Conservation (phyloP, 2,888 invertebrate genomes). For the Rhagium mordax region DNA sequence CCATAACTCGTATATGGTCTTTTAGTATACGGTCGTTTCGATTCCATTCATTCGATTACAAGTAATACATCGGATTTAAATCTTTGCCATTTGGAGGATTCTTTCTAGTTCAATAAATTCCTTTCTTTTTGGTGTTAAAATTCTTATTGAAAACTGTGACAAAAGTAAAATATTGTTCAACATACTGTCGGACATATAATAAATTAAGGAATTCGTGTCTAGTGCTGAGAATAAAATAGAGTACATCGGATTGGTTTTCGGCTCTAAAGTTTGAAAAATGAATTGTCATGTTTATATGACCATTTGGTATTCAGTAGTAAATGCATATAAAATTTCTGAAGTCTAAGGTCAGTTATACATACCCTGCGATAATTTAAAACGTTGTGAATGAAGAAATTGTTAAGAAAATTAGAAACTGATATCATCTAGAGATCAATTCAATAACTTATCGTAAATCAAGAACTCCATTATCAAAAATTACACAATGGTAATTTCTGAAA, state of each 20-base stretch:
- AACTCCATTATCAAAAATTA: too few species aligned
- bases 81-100: constrained; percentile 34
- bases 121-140: constrained; percentile 26
- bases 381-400: too few species aligned
- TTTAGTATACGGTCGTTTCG: constrained; percentile 35
- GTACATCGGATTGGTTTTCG: not conserved
- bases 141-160: constrained; percentile 25
- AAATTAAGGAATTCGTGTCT: not conserved
- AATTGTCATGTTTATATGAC: not conserved
- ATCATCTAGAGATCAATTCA: too few species aligned
- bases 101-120: constrained; percentile 36
- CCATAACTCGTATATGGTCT: constrained; percentile 38
- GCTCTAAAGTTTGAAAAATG: not conserved
- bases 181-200: constrained; percentile 8
- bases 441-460: too few species aligned
- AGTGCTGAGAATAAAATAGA: not conserved
- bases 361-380: too few species aligned
- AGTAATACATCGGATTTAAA: constrained; percentile 46
- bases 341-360: too few species aligned
- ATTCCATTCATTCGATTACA: constrained; percentile 33
- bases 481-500: too few species aligned
- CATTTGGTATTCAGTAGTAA: too few species aligned
- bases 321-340: too few species aligned
- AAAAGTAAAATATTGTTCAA: not conserved
- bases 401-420: too few species aligned